Conservation (phyloP, 1,140 invertebrate species). For the Bombus impatiens region DNA sequence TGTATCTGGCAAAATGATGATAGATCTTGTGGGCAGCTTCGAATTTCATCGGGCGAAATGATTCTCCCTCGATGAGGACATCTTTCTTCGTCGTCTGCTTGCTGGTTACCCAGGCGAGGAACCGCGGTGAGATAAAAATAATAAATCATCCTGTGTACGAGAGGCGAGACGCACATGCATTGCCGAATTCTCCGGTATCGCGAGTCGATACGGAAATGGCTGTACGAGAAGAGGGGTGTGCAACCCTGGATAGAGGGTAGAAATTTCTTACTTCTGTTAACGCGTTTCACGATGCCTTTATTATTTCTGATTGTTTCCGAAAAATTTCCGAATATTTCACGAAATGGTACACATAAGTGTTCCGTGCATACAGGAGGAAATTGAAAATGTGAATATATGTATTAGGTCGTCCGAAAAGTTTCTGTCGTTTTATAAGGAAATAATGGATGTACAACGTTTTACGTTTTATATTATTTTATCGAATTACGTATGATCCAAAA, state of each 20-base stretch:
- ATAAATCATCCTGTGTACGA: slow-evolving; percentile 76
- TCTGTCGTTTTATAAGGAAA: too few relatives aligned
- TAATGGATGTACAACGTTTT: too few relatives aligned
- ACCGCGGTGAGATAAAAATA: slow-evolving; percentile 75
- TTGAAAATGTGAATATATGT: too few relatives aligned
- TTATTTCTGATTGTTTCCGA: background rate
- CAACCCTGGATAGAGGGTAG: background rate
- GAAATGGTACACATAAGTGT: background rate
- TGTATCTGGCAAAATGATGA: background rate
- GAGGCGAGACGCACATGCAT: slow-evolving; percentile 63
- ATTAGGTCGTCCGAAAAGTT: too few relatives aligned
- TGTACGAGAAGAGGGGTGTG: slow-evolving; percentile 34
- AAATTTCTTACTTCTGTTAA: slow-evolving; percentile 7
- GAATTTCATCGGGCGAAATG: slow-evolving; percentile 38
- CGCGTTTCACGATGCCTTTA: background rate
- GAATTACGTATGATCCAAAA: too few relatives aligned
- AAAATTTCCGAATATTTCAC: background rate
- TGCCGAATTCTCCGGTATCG: slow-evolving; percentile 76
- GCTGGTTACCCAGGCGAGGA: slow-evolving; percentile 56
- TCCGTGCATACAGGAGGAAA: too few relatives aligned
- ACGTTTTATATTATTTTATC: too few relatives aligned
- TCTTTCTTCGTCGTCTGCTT: slow-evolving; percentile 45
- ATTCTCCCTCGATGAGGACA: slow-evolving; percentile 42
- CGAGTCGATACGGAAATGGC: slow-evolving; percentile 78
- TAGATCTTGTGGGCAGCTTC: background rate